Base-by-base conservation (phyloP, 2,113 vertebrate genomes). In the Anseranas semipalmata region DNA sequence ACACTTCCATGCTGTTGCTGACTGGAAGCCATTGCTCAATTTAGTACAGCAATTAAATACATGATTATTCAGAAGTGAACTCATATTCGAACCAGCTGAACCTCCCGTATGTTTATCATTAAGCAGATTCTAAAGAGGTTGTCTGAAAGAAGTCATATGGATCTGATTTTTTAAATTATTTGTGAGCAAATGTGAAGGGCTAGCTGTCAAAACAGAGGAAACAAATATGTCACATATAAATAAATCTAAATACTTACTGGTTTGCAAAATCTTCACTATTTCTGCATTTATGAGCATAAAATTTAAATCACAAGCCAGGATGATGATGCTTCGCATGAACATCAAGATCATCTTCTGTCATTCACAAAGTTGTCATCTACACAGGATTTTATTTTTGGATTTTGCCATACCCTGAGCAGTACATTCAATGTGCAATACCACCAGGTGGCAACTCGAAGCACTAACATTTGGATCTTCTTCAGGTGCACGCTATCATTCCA, bases 191-290 rank as follows among this genome's bases (percentile, higher is more conserved):
- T 52, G 52, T 78, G 74, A 71, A 82, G 56, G 87, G 77, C 56
- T 94, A 85, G 37, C 43, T 96, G 85, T 95, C 87, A 93, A 81
- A 96, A 87, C 37, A 89, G 60, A 85, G 52, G 87, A 81, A 89
- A 87, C 70, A 89, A 93, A 75, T n/a, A 68, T 41, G 78, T n/a
- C 73, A 58, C 65, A 33, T 14, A 24, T 10, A 94, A 78, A 55
- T 46, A 71, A 67, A 95, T 63, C 70, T 85, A 50, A 89, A 75
- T 33, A 85, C 43, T 20, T 52, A 30, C 60, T 4, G 6, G 79
- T 45, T 59, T 75, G 63, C 84, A 93, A 81, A 72, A 80, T 58
- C 87, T 55, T 50, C n/a, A 24, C 46, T 11, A 25, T 3, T 62
- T 89, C 58, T 85, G 55, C 81, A 66, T 58, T 63, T 67, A 10